Base-by-base conservation (phyloP, 2,797 vertebrate species). In the Knipowitschia caucasica region DNA sequence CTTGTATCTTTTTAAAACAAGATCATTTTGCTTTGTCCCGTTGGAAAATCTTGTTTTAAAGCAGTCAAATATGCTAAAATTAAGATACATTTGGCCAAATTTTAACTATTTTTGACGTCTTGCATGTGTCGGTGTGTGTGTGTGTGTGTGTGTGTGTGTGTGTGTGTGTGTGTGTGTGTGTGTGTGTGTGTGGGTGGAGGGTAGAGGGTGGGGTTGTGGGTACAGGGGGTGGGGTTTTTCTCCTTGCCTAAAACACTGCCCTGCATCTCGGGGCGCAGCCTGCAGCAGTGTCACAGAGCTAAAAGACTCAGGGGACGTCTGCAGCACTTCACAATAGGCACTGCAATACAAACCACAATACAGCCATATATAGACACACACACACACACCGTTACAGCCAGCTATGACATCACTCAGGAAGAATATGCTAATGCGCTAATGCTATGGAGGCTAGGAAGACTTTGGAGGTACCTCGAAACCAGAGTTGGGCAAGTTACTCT, bases 211-310 rank as follows among this genome's bases (percentile, higher is more conserved):
- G 53, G 51, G 43, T 33, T 39, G 52, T 65, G 56, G 62, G 75
- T 71, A 62, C 68, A 82, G 80, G 69, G 71, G 57, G 78, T 69
- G 84, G 71, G n/a, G n/a, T n/a, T n/a, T n/a, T 73, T 84, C 84
- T 90, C 84, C 90, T 92, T 91, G 90, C 91, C 90, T 92, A 91
- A 91, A 89, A 90, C 88, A 92, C 87, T 91, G 89, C 86, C 89
- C 90, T 90, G 88, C 89, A 85, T 90, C 89, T 88, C 91, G 87
- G 74, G 90, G 89, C 73, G 89, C 86, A 80, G 89, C 81, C 88
- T 91, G 88, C 89, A 92, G 89, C 85, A 89, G 89, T 82, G 89
- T 85, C 89, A 91, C 89, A 78, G 90, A 87, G 86, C 89, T 91
- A 89, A 92, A 90, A 87, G 90, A 87, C 86, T 91, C 89, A 80